A percentile compares a stretch with the other conserved stretches of the same genome.
Conservation (phyloP, 2,888 invertebrate genomes). For the Idaea aversata region DNA sequence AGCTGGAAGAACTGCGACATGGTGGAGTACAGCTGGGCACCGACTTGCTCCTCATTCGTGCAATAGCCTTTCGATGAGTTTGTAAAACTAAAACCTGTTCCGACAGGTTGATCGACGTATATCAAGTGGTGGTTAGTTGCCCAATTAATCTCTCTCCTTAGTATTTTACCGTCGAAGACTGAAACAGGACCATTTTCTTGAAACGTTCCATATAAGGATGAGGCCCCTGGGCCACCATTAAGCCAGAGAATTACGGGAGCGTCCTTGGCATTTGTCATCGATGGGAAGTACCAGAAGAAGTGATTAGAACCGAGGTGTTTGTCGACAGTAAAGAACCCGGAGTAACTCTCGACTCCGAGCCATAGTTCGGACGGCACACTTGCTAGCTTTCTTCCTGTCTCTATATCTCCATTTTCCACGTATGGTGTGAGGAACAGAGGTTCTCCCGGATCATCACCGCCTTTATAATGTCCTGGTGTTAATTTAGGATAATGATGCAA, state of each 20-base stretch:
- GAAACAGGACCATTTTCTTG: slow-evolving; percentile 88
- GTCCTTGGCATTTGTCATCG: slow-evolving; percentile 72
- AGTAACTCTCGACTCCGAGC: slow-evolving; percentile 82
- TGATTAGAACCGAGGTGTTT: slow-evolving; percentile 87
- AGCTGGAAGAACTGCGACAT: slow-evolving; percentile 90
- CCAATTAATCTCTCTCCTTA: too few species aligned
- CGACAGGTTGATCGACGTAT: slow-evolving; percentile 96
- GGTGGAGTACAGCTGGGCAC: slow-evolving; percentile 87
- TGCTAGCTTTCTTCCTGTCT: slow-evolving; percentile 80
- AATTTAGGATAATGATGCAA: slow-evolving; percentile 57
- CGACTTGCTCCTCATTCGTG: slow-evolving; percentile 88
- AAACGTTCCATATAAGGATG: slow-evolving; percentile 89
- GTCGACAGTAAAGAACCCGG: slow-evolving; percentile 92
- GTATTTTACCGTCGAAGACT: slow-evolving; percentile 26
- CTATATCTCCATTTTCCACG: slow-evolving; percentile 84
- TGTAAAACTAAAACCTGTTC: slow-evolving; percentile 95
- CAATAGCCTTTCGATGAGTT: slow-evolving; percentile 87
- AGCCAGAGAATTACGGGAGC: slow-evolving; percentile 90
- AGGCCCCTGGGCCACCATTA: slow-evolving; percentile 91
- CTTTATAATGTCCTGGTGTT: slow-evolving; percentile 44
- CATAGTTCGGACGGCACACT: slow-evolving; percentile 80
- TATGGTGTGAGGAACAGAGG: slow-evolving; percentile 87
- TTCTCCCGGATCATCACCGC: slow-evolving; percentile 30
- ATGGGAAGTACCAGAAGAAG: slow-evolving; percentile 96
- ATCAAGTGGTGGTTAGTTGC: slow-evolving; percentile 83